Evolutionary conservation across 2,797 vertebrate species (phyloP).

Genomic region (Telmatherina bonti): DNA sequence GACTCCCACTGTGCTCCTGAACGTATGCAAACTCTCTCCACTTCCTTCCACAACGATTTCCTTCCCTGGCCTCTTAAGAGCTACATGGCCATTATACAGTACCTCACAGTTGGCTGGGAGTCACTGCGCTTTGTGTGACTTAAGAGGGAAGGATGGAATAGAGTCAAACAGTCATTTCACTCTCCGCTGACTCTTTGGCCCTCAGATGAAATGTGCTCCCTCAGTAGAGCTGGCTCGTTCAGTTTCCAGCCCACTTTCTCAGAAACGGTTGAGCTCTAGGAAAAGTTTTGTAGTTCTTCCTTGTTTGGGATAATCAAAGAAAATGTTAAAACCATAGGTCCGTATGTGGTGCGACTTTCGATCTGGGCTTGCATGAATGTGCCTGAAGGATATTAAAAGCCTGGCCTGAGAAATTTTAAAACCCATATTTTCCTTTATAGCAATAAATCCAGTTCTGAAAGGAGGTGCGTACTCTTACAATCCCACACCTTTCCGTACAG

Average conservation of each 20-base stretch:
- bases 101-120: constrained; percentile 71
- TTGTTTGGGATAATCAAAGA: constrained; percentile 45
- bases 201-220: constrained; percentile 68
- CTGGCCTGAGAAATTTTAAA: constrained; percentile 6
- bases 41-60: constrained; percentile 70
- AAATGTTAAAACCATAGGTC: constrained; percentile 19
- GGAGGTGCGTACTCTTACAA: neutral
- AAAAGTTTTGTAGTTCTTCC: constrained; percentile 21
- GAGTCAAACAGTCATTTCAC: constrained; percentile 81
- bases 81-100: constrained; percentile 65
- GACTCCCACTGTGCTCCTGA: constrained; percentile 59
- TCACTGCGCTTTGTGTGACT: constrained; percentile 72
- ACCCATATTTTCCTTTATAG: neutral
- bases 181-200: constrained; percentile 76
- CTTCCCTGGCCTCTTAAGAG: constrained; percentile 68
- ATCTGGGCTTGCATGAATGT: neutral
- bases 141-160: constrained; percentile 75
- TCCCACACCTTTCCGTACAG: neutral
- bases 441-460: neutral
- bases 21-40: constrained; percentile 54
- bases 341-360: neutral
- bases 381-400: constrained; percentile 12
- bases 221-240: constrained; percentile 51
- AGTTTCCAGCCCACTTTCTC: constrained; percentile 33
- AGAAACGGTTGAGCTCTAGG: constrained; percentile 18